phyloP scores from a whole-genome alignment of 1,140 invertebrate genomes.

The Caenorhabditis briggsae region DNA sequence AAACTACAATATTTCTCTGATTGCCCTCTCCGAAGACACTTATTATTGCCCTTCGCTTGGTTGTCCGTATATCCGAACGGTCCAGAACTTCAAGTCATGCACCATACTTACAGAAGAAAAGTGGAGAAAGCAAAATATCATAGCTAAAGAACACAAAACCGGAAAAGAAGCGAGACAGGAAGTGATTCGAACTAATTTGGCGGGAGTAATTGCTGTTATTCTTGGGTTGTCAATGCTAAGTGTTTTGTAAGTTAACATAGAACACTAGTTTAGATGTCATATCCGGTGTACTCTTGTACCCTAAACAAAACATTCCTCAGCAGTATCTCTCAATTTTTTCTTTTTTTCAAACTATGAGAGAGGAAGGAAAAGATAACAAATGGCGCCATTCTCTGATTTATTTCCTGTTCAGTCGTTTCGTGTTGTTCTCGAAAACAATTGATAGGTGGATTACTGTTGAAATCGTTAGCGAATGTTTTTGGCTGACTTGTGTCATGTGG shows the following conservation, averaged over 20 bases:
- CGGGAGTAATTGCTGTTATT: constrained; percentile 13
- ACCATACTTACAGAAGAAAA: constrained; percentile 69
- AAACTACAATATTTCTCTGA: constrained; percentile 70
- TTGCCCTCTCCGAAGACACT: constrained; percentile 69
- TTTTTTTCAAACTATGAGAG: too few relatives aligned
- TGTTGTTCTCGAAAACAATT: too few relatives aligned
- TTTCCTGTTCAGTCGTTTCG: too few relatives aligned
- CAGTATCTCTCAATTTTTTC: too few relatives aligned
- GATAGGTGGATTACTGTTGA: too few relatives aligned
- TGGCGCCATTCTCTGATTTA: too few relatives aligned
- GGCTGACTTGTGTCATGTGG: too few relatives aligned
- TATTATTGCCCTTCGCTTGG: constrained; percentile 74
- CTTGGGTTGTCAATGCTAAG: constrained; percentile 26
- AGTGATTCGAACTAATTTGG: constrained; percentile 45
- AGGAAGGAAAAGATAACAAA: too few relatives aligned
- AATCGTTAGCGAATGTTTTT: too few relatives aligned
- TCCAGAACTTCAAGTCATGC: constrained; percentile 69
- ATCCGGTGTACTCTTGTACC: too few relatives aligned
- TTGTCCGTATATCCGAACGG: constrained; percentile 74
- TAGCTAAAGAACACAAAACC: constrained; percentile 3
- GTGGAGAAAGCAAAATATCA: constrained; percentile 58
- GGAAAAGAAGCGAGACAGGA: constrained; percentile 58
- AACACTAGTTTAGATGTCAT: too few relatives aligned
- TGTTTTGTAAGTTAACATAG: neutral
- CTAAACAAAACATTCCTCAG: too few relatives aligned